Evolutionary conservation across 2,888 invertebrate species (phyloP).

Genomic region (Phalangium opilio): DNA sequence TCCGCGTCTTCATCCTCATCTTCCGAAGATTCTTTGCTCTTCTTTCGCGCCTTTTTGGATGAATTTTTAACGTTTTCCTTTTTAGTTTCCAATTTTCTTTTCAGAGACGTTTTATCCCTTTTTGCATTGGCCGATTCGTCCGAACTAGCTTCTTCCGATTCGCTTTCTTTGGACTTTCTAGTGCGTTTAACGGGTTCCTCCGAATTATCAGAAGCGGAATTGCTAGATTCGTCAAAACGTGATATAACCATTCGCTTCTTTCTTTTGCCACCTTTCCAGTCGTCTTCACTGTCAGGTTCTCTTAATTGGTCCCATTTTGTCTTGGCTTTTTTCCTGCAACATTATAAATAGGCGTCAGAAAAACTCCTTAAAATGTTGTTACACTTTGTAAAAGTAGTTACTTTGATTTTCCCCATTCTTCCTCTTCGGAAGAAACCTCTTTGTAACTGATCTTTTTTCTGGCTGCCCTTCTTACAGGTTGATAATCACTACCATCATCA

Average conservation of each 20-base stretch:
- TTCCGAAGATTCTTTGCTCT: conserved; percentile 1
- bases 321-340: too few species aligned
- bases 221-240: conserved; percentile 12
- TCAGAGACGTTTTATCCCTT: too few species aligned
- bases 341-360: too few species aligned
- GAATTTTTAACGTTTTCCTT: conserved; percentile 7
- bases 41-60: neutral
- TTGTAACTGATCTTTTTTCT: conserved; percentile 12
- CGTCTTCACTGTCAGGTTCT: conserved; percentile 7
- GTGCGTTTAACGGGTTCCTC: too few species aligned
- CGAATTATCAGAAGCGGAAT: conserved; percentile 13
- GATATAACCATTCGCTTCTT: too few species aligned
- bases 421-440: conserved; percentile 12
- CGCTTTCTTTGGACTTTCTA: too few species aligned
- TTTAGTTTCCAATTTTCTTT: neutral
- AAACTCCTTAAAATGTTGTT: too few species aligned
- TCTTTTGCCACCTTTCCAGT: conserved; percentile 7
- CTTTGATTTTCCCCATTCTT: conserved; percentile 6
- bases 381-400: neutral
- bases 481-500: conserved; percentile 4
- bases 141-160: too few species aligned
- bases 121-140: too few species aligned
- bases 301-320: too few species aligned
- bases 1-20: neutral
- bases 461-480: conserved; percentile 12